phyloP scores from a whole-genome alignment of 2,888 invertebrate species.

The Nowickia ferox region DNA sequence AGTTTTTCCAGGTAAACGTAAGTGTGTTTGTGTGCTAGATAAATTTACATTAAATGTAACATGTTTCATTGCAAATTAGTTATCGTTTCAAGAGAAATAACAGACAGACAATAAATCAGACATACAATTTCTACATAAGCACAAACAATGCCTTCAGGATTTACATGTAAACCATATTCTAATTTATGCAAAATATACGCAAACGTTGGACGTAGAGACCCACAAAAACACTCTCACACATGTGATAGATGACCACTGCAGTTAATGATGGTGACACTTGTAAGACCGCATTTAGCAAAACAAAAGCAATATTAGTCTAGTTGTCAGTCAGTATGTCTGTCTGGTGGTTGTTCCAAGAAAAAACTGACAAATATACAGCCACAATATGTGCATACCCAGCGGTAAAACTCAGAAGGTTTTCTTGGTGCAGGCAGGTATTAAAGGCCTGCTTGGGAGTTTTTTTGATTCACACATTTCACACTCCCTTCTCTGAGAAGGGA shows the following conservation, averaged over 20 bases:
- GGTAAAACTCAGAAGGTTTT: too few species aligned
- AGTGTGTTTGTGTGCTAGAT: background rate
- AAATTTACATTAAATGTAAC: constrained; percentile 41
- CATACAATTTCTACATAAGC: constrained; percentile 31
- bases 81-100: constrained; percentile 57
- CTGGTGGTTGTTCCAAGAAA: constrained; percentile 5
- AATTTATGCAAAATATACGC: constrained; percentile 2
- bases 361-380: constrained; percentile 40
- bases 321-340: constrained; percentile 7
- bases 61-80: constrained; percentile 60
- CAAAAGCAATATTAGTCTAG: constrained; percentile 22
- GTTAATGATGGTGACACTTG: constrained; percentile 59
- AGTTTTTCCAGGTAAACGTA: background rate
- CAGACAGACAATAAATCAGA: constrained; percentile 36
- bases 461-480: too few species aligned
- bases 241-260: constrained; percentile 65
- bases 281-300: constrained; percentile 43
- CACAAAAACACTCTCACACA: constrained; percentile 37
- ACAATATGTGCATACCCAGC: constrained; percentile 38
- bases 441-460: too few species aligned
- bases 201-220: constrained; percentile 11
- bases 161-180: background rate
- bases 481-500: too few species aligned
- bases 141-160: constrained; percentile 12
- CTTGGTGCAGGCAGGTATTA: too few species aligned